Conservation (phyloP, 2,888 invertebrate genomes). For the Nymphalis c-album region DNA sequence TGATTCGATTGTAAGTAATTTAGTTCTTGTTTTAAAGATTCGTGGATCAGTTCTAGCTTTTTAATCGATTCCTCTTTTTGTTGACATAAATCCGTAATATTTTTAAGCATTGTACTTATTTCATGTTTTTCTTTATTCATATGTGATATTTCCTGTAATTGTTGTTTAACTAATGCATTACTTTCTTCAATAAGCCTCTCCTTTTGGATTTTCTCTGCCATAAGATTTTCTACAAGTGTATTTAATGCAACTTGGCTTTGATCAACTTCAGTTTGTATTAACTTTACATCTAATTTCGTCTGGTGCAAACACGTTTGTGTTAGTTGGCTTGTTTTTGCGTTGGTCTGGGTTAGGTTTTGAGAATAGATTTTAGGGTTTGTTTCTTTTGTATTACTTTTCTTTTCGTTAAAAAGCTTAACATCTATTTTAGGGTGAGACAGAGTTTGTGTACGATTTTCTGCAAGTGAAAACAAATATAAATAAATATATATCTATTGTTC, state of each 20-base stretch:
- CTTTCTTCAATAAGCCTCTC: constrained; percentile 65
- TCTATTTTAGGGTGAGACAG: constrained; percentile 57
- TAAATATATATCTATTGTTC: background rate
- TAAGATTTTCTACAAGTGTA: constrained; percentile 45
- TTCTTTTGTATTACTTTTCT: constrained; percentile 12
- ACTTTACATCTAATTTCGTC: constrained; percentile 42
- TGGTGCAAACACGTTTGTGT: constrained; percentile 55
- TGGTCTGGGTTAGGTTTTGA: constrained; percentile 22
- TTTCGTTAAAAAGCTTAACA: constrained; percentile 38
- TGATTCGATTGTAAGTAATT: constrained; percentile 49
- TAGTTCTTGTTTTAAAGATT: constrained; percentile 54
- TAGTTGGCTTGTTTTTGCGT: constrained; percentile 42
- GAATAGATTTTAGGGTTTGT: constrained; percentile 31
- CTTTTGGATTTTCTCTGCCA: constrained; percentile 49
- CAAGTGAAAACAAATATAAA: constrained; percentile 38
- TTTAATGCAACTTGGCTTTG: constrained; percentile 45
- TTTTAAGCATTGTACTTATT: constrained; percentile 56
- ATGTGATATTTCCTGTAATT: constrained; percentile 56
- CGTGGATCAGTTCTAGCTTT: constrained; percentile 49
- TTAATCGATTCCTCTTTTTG: constrained; percentile 58
- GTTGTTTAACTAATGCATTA: constrained; percentile 52
- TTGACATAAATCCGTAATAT: constrained; percentile 52
- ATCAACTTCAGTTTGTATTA: constrained; percentile 60
- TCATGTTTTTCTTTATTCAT: constrained; percentile 64
- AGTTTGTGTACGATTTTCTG: constrained; percentile 65